Evolutionary conservation across 2,888 invertebrate genomes (phyloP).

Genomic region (Ommatoiulus sabulosus): DNA sequence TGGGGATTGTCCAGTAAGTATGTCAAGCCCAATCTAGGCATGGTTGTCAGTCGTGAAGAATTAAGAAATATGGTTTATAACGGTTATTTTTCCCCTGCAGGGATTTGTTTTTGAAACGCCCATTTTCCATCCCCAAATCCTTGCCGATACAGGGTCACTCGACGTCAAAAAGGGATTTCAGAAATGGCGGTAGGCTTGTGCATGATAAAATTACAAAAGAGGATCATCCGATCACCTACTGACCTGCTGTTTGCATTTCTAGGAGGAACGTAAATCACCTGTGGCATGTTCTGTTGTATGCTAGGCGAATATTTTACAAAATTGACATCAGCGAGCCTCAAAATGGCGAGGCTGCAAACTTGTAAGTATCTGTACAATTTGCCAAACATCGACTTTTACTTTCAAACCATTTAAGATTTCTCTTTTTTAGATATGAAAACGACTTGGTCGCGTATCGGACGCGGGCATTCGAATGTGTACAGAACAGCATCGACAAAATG

Average conservation of each 20-base stretch:
- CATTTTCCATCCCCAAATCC: slow-evolving; percentile 88
- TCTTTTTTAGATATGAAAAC: slow-evolving; percentile 75
- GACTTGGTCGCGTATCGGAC: slow-evolving; percentile 79
- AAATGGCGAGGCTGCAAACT: slow-evolving; percentile 77
- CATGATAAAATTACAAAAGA: neutral
- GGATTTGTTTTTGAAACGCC: slow-evolving; percentile 84
- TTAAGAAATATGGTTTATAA: too few species aligned
- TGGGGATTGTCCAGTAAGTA: slow-evolving; percentile 81
- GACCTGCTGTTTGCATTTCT: slow-evolving; percentile 58
- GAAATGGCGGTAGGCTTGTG: slow-evolving; percentile 77
- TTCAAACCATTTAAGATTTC: slow-evolving; percentile 58
- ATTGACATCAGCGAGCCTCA: slow-evolving; percentile 79
- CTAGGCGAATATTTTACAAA: slow-evolving; percentile 84
- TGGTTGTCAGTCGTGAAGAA: too few species aligned
- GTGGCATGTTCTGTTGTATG: slow-evolving; percentile 90
- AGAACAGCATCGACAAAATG: slow-evolving; percentile 78
- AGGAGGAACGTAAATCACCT: slow-evolving; percentile 81
- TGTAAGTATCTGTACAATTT: slow-evolving; percentile 65
- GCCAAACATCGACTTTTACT: slow-evolving; percentile 61
- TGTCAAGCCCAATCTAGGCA: neutral
- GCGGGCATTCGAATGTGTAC: slow-evolving; percentile 78
- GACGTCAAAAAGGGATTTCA: slow-evolving; percentile 84
- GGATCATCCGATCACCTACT: neutral
- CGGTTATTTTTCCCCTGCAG: slow-evolving; percentile 70
- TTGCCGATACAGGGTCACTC: slow-evolving; percentile 81